phyloP scores from a whole-genome alignment of 1,140 invertebrate species.

The Drosophila kanapiae region DNA sequence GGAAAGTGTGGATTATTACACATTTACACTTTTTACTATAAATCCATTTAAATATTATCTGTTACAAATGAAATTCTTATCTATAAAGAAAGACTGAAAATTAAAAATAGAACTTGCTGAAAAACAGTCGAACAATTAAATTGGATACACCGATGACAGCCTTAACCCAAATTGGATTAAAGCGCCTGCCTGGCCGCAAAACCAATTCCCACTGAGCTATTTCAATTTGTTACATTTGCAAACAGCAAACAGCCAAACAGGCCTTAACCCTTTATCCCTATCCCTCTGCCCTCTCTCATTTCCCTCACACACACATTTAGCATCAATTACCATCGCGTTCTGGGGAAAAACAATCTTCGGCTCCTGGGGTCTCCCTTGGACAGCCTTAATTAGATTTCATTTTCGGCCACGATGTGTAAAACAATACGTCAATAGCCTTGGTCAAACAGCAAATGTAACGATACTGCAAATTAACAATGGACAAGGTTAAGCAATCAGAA shows the following conservation, averaged over 20 bases:
- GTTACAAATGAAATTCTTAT: too few species aligned
- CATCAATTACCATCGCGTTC: slow-evolving; percentile 36
- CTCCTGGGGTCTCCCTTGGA: background rate
- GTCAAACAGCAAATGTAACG: slow-evolving; percentile 20
- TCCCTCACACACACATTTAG: slow-evolving; percentile 13
- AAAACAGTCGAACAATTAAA: background rate
- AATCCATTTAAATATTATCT: too few species aligned
- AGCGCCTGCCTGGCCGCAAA: slow-evolving; percentile 31
- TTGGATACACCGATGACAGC: slow-evolving; percentile 13
- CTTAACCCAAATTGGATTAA: slow-evolving; percentile 54
- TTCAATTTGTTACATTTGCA: slow-evolving; percentile 67
- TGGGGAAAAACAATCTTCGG: slow-evolving; percentile 34
- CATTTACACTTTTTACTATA: too few species aligned
- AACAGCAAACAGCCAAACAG: slow-evolving; percentile 46
- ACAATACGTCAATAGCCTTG: slow-evolving; percentile 45
- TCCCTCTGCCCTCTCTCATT: too few species aligned
- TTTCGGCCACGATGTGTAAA: slow-evolving; percentile 44
- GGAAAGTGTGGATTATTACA: background rate
- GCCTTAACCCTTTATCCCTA: slow-evolving; percentile 1
- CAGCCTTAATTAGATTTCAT: slow-evolving; percentile 69
- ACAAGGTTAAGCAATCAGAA: slow-evolving; percentile 36
- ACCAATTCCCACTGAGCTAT: slow-evolving; percentile 46
- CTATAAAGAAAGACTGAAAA: too few species aligned
- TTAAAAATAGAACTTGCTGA: too few species aligned
- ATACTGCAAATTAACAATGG: slow-evolving; percentile 41